Percentiles rank a stretch among this genome's conserved stretches.
These are phyloP conservation scores for Capitulum mitella DNA, from an alignment of 2,888 invertebrate species.

Conservation along the genomic window DNA sequence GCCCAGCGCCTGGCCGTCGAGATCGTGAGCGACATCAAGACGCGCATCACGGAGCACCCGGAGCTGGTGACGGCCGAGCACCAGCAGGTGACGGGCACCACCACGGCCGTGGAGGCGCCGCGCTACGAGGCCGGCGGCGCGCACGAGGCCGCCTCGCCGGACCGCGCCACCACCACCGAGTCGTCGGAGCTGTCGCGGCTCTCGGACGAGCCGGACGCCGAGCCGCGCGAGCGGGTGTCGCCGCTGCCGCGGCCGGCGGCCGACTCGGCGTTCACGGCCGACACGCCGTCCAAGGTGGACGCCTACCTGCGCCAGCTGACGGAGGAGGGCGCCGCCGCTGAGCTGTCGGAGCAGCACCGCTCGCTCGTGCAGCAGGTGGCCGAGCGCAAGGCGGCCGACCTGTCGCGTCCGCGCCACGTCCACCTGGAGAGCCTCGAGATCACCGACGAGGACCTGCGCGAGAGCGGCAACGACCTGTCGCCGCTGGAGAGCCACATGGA, in stretches of 20 bases:
- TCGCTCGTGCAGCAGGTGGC: conserved; percentile 34
- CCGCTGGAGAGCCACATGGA: conserved; percentile 36
- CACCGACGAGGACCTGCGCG: conserved; percentile 36
- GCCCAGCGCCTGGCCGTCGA: conserved; percentile 31
- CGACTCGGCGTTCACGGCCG: conserved; percentile 34
- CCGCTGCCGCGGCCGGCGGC: conserved; percentile 20
- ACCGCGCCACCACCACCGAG: not conserved
- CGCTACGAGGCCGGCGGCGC: not conserved
- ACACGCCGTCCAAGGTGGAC: conserved; percentile 35
- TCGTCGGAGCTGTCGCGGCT: not conserved
- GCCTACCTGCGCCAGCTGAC: conserved; percentile 34
- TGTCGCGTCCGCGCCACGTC: not conserved
- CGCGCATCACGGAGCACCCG: conserved; percentile 27
- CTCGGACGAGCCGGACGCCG: not conserved
- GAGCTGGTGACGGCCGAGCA: conserved; percentile 30
- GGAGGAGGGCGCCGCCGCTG: conserved; percentile 32
- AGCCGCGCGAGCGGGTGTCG: not conserved
- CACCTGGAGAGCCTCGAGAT: conserved; percentile 34
- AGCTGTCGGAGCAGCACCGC: too few species aligned
- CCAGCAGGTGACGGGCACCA: conserved; percentile 22
- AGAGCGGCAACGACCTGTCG: conserved; percentile 34
- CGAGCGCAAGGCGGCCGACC: conserved; percentile 32
- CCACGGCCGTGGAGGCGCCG: conserved; percentile 5
- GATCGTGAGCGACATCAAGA: conserved; percentile 30
- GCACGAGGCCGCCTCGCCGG: not conserved